Base-by-base conservation (phyloP, 1,140 invertebrate genomes). In the Myzus persicae region DNA sequence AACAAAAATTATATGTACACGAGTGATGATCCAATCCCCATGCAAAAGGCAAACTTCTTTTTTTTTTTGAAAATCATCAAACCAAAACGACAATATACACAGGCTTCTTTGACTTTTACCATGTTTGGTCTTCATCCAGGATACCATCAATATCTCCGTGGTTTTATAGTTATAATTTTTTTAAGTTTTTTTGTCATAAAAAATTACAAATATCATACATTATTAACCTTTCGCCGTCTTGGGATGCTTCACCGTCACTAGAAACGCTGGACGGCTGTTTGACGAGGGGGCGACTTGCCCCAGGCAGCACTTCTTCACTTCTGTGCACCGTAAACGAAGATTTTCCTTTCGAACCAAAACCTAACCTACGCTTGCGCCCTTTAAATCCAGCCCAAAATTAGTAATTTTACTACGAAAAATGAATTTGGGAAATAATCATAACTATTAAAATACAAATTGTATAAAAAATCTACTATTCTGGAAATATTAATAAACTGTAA, bases 271-370 rank as follows among this genome's bases (percentile, higher is more conserved):
- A 98, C 95, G 98, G 97, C 94, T 97, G 96, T 95, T 98, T 97
- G 94, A 97, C 96, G 94, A 97, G 95, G 94, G 97, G 96, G 94
- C 97, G 96, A 95, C 98, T 97, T 95, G 98, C 98, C 93, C 97
- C 97, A 94, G 98, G 98, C 94, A 98, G 96, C 94, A 99, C 97
- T 96, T 99, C 98, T 96, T 99, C 98, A 95, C 98, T 98, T 95
- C 98, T 97, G 96, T 99, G 98, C 95, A 99, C 98, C 95, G 98
- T 99, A 96, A 99, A 98, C 94, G 98, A 98, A 95, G 97, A 98
- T 96, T 98, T 98, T 95, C 98, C 98, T 96, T 98, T 98, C 96
- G 98, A 97, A 95, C 98, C 98, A 96, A 99, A 99, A 95, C 98
- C 98, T 97, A 99, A 97, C 96, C 98, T 97, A 96, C 98, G 97